A percentile compares a stretch with the other conserved stretches of the same genome.
These are phyloP conservation scores for Lethrus apterus DNA, from an alignment of 1,140 invertebrate genomes.

Conservation along the genomic window DNA sequence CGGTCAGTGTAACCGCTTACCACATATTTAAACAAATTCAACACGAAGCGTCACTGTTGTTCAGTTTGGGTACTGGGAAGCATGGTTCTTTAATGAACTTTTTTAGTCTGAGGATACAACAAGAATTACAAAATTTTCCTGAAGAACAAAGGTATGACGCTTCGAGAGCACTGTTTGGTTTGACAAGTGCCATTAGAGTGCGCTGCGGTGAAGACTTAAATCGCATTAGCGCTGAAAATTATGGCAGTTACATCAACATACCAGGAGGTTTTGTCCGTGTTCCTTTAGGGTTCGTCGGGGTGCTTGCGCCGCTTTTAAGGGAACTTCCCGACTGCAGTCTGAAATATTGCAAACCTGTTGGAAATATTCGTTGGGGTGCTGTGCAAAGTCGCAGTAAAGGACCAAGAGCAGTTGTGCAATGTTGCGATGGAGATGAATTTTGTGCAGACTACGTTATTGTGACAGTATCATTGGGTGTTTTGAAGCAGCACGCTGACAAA, in stretches of 20 bases:
- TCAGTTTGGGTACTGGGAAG: constrained; percentile 50
- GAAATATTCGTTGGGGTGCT: constrained; percentile 53
- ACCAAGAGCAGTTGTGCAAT: constrained; percentile 53
- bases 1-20: constrained; percentile 53
- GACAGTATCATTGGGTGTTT: constrained; percentile 73
- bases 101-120: constrained; percentile 54
- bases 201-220: constrained; percentile 56
- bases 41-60: constrained; percentile 53
- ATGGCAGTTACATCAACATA: constrained; percentile 56
- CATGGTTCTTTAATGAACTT: constrained; percentile 57
- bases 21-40: constrained; percentile 57
- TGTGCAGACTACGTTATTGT: constrained; percentile 72
- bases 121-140: constrained; percentile 58
- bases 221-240: constrained; percentile 57
- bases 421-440: constrained; percentile 63
- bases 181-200: constrained; percentile 52
- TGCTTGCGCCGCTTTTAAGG: constrained; percentile 53
- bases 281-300: constrained; percentile 55
- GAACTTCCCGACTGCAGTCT: constrained; percentile 50
- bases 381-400: constrained; percentile 42
- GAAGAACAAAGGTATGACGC: constrained; percentile 58
- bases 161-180: constrained; percentile 55
- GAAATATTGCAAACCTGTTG: constrained; percentile 56
- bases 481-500: constrained; percentile 66
- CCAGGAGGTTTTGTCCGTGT: constrained; percentile 57